Evolutionary conservation across 2,888 invertebrate genomes (phyloP), one percentile per base, ranked within the genome.

Genomic region (Pteria penguin): DNA sequence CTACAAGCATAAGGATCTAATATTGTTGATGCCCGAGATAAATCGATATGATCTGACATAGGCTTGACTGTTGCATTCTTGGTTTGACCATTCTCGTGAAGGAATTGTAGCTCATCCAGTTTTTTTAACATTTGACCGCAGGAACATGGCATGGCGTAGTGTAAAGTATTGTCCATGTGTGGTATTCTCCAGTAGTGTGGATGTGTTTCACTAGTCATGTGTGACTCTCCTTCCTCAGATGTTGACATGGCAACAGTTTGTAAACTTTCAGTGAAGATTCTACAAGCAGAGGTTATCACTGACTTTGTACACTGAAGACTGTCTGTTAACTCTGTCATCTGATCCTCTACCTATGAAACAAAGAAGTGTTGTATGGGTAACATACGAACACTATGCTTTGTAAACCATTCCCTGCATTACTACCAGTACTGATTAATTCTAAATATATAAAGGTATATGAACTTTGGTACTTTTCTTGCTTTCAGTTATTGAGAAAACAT

Each of bases 1-100:
- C 80, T 75, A 63, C 79, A 73, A 24, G 74, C 65, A 45, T 80
- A 77, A 29, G 76, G 72, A 78, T 88, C 88, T 32, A 67, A 33
- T n/a, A 74, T 27, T 14, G 45, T 24, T 14, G 24, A 32, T 31
- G 54, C 32, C n/a, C 52, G 27, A 36, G 22, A 31, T 4, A 54
- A 55, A 29, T 61, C 61, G 29, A 55, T 26, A 24, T 4, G 63
- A 2, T 11, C 62, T 24, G 52, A 32, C 4, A 4, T 3, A 57
- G 24, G 14, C n/a, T 32, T 14, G 11, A 55, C 18, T 4, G 31
- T 14, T 5, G 61, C 71, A 22, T 71, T 62, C 31, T 29, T 22
- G 27, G 27, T 24, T 11, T 32, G 26, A 14, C 22, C 2, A n/a
- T 22, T n/a, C 26, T 31, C 36, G 36, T 33, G 27, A 2, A 60